Conservation (phyloP, 1,140 invertebrate genomes). For the Meloidogyne chitwoodi region DNA sequence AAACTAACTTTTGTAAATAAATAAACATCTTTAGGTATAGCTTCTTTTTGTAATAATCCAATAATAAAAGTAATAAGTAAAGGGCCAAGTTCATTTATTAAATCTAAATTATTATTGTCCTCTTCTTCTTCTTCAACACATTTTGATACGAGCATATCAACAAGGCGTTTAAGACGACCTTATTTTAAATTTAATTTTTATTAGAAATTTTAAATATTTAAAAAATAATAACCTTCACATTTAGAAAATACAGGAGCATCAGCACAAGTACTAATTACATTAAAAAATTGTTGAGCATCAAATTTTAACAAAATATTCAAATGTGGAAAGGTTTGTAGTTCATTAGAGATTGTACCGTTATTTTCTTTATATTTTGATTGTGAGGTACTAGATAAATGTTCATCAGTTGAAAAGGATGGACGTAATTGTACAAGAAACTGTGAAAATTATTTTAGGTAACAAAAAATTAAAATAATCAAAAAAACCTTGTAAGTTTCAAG, state of each 20-base stretch:
- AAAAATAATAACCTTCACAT: conserved; percentile 28
- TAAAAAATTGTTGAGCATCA: conserved; percentile 81
- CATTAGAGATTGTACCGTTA: not conserved
- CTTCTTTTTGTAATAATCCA: conserved; percentile 27
- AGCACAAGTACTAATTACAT: conserved; percentile 65
- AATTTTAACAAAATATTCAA: conserved; percentile 74
- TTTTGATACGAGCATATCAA: conserved; percentile 35
- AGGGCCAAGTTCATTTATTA: conserved; percentile 23
- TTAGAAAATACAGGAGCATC: conserved; percentile 47
- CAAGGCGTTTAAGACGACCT: conserved; percentile 40
- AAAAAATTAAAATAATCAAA: conserved; percentile 59
- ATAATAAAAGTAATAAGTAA: conserved; percentile 33
- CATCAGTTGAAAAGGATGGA: conserved; percentile 26
- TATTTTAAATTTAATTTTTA: conserved; percentile 2
- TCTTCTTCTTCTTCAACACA: conserved; percentile 31
- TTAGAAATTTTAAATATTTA: not conserved
- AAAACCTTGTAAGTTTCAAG: conserved; percentile 68
- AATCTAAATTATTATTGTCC: not conserved
- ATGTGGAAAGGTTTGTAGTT: conserved; percentile 53
- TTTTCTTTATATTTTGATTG: not conserved
- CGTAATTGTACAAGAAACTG: conserved; percentile 33
- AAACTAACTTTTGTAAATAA: conserved; percentile 24
- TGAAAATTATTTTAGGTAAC: conserved; percentile 38
- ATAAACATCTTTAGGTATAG: conserved; percentile 26
- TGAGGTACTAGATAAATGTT: conserved; percentile 3